Evolutionary conservation across 2,113 vertebrate genomes (phyloP).

Genomic region (Hemiscyllium ocellatum): DNA sequence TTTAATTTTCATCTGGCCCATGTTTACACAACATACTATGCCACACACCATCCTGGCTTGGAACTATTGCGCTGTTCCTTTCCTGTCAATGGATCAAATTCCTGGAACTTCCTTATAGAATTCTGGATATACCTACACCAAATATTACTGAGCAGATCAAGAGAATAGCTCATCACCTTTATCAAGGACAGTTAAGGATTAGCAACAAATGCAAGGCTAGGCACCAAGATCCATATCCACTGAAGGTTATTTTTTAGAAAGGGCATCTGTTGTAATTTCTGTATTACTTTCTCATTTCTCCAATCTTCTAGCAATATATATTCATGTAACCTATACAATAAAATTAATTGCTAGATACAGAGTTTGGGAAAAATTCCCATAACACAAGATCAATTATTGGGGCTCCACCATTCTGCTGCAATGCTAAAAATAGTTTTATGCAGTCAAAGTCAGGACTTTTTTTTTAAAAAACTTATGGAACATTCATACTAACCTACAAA

Average conservation of each 20-base stretch:
- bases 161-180: not conserved
- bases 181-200: not conserved
- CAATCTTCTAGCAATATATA: not conserved
- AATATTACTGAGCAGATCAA: not conserved
- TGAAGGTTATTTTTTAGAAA: not conserved
- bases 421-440: not conserved
- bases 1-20: not conserved
- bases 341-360: not conserved
- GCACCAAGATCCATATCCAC: not conserved
- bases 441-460: not conserved
- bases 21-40: not conserved
- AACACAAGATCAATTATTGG: not conserved
- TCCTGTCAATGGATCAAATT: not conserved
- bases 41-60: not conserved
- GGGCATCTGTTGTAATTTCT: not conserved
- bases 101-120: not conserved
- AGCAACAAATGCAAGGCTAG: not conserved
- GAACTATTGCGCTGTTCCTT: not conserved
- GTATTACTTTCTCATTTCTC: not conserved
- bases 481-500: not conserved
- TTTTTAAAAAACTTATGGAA: not conserved
- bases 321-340: not conserved
- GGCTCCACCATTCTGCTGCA: not conserved
- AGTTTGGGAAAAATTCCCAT: not conserved
- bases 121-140: not conserved